These are phyloP conservation scores for Prorops nasuta DNA, from an alignment of 1,140 invertebrate genomes.

Conservation along the genomic window DNA sequence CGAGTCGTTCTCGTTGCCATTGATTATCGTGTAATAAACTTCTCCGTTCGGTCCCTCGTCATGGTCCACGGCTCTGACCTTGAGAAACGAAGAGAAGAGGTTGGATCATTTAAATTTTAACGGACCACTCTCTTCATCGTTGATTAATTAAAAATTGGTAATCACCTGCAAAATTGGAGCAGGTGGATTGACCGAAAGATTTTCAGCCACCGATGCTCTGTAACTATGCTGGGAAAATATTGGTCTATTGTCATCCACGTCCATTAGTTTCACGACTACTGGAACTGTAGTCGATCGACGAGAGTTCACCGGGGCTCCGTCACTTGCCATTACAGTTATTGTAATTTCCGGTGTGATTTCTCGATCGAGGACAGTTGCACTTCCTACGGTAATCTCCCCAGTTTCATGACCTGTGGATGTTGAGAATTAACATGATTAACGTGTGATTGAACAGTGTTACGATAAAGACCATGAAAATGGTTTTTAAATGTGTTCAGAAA, in stretches of 20 bases:
- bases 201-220: constrained; percentile 78
- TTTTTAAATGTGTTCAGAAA: too few relatives aligned
- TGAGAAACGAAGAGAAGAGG: too few relatives aligned
- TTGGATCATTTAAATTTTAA: too few relatives aligned
- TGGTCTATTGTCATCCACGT: constrained; percentile 84
- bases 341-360: constrained; percentile 71
- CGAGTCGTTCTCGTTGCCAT: constrained; percentile 68
- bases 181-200: constrained; percentile 73
- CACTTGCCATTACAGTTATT: constrained; percentile 76
- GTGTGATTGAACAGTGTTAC: too few relatives aligned
- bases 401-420: constrained; percentile 55
- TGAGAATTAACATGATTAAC: not conserved
- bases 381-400: constrained; percentile 76
- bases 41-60: constrained; percentile 77
- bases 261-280: constrained; percentile 75
- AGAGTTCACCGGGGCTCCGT: constrained; percentile 69
- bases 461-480: too few relatives aligned
- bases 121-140: too few relatives aligned
- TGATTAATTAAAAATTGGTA: constrained; percentile 1
- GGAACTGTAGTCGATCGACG: constrained; percentile 71
- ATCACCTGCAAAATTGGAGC: constrained; percentile 73
- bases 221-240: constrained; percentile 74
- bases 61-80: constrained; percentile 70
- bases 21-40: constrained; percentile 72
- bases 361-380: constrained; percentile 74